These are phyloP conservation scores for Xenentodon cancila DNA, from an alignment of 2,797 vertebrate species.

Conservation along the genomic window DNA sequence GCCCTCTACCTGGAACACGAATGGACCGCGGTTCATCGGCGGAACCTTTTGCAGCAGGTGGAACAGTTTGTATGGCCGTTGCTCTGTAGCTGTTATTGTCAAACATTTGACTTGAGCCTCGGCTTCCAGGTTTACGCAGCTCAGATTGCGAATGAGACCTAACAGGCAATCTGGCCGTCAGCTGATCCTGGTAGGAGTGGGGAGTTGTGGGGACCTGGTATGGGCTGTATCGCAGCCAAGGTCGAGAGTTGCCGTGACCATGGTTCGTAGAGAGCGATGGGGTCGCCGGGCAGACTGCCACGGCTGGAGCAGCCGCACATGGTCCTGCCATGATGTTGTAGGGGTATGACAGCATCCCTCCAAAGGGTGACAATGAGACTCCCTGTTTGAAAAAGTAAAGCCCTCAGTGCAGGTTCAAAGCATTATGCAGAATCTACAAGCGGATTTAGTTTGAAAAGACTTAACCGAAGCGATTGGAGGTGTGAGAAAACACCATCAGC, in stretches of 20 bases:
- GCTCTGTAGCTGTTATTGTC: constrained; percentile 78
- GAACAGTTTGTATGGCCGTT: constrained; percentile 80
- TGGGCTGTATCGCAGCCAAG: constrained; percentile 89
- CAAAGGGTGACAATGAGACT: constrained; percentile 88
- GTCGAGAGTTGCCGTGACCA: constrained; percentile 81
- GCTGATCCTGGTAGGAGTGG: constrained; percentile 78
- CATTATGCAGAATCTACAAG: not conserved
- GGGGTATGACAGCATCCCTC: constrained; percentile 89
- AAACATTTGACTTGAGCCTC: constrained; percentile 75
- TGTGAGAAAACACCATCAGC: not conserved
- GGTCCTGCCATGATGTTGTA: constrained; percentile 89
- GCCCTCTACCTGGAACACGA: constrained; percentile 80
- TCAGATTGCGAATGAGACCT: constrained; percentile 75
- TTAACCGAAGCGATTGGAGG: not conserved
- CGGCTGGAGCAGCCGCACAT: constrained; percentile 64
- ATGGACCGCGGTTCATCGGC: constrained; percentile 86
- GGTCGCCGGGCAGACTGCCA: constrained; percentile 69
- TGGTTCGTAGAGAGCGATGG: constrained; percentile 82
- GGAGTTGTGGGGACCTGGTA: constrained; percentile 87
- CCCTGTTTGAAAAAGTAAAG: constrained; percentile 76
- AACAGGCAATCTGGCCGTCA: constrained; percentile 71
- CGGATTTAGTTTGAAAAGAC: constrained; percentile 1
- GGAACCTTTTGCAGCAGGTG: constrained; percentile 80
- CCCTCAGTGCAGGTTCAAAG: not conserved
- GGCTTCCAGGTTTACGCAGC: constrained; percentile 73